A percentile compares a stretch with the other conserved stretches of the same genome.
These are phyloP conservation scores for Empis stercorea DNA, from an alignment of 2,888 invertebrate genomes.

Conservation along the genomic window DNA sequence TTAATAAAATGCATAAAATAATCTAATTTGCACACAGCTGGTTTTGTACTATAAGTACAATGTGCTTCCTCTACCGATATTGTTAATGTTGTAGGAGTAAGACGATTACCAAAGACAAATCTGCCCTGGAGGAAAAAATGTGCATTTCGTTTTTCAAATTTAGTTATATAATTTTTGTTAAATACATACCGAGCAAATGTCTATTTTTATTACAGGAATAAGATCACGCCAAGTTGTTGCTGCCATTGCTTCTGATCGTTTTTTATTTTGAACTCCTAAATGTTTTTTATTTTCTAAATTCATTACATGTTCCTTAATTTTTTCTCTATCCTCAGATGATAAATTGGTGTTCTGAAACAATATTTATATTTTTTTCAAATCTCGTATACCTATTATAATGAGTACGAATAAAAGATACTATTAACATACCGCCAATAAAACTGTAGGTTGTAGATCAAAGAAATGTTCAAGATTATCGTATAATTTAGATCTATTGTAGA, in stretches of 20 bases:
- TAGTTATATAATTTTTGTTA: not conserved
- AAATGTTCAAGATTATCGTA: conserved; percentile 78
- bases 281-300: conserved; percentile 49
- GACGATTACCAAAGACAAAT: conserved; percentile 86
- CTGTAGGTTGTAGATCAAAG: conserved; percentile 70
- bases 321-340: conserved; percentile 40
- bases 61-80: conserved; percentile 89
- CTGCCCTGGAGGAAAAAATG: no score
- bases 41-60: conserved; percentile 88
- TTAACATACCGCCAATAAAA: conserved; percentile 43
- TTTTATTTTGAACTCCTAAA: conserved; percentile 33
- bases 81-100: conserved; percentile 86
- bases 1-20: conserved; percentile 93
- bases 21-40: conserved; percentile 84
- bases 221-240: conserved; percentile 89
- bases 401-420: not conserved
- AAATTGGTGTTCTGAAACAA: conserved; percentile 39
- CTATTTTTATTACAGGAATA: conserved; percentile 91
- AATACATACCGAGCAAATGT: conserved; percentile 63
- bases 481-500: conserved; percentile 82
- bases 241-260: conserved; percentile 67
- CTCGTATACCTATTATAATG: not conserved
- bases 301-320: conserved; percentile 44
- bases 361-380: not conserved
- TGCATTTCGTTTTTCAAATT: not conserved